A percentile compares a stretch with the other conserved stretches of the same genome.
These are phyloP conservation scores for Nomada hirtipes DNA, from an alignment of 2,888 invertebrate genomes.

Conservation along the genomic window DNA sequence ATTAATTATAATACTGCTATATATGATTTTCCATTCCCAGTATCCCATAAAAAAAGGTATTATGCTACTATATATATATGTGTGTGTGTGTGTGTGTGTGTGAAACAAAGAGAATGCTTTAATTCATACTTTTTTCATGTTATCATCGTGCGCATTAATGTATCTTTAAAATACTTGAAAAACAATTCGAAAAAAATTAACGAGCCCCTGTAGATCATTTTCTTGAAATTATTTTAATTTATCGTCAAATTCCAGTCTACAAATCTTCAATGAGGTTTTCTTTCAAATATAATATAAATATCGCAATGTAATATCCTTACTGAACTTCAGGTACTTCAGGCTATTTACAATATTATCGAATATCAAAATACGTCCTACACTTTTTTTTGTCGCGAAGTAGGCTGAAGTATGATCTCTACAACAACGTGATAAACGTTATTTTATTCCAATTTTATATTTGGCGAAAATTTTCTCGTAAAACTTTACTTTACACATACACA, in stretches of 20 bases:
- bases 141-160: background rate
- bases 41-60: constrained; percentile 9
- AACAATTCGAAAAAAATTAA: constrained; percentile 1
- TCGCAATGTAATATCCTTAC: constrained; percentile 29
- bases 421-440: background rate
- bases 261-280: background rate
- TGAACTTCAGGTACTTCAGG: constrained; percentile 29
- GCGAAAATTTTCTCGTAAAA: constrained; percentile 31
- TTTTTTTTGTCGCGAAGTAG: background rate
- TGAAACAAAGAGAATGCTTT: background rate
- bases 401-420: background rate
- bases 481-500: constrained; percentile 9
- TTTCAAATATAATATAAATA: constrained; percentile 44
- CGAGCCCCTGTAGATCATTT: background rate
- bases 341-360: constrained; percentile 26
- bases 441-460: constrained; percentile 12
- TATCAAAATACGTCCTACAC: constrained; percentile 26
- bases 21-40: constrained; percentile 2
- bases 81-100: no score
- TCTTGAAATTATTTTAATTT: constrained; percentile 6
- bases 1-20: constrained; percentile 37
- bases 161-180: background rate
- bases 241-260: background rate
- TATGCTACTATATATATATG: background rate
- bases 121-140: background rate